Evolutionary conservation across 2,113 vertebrate genomes (phyloP).

Genomic region (Forbesichthys papilliferus): DNA sequence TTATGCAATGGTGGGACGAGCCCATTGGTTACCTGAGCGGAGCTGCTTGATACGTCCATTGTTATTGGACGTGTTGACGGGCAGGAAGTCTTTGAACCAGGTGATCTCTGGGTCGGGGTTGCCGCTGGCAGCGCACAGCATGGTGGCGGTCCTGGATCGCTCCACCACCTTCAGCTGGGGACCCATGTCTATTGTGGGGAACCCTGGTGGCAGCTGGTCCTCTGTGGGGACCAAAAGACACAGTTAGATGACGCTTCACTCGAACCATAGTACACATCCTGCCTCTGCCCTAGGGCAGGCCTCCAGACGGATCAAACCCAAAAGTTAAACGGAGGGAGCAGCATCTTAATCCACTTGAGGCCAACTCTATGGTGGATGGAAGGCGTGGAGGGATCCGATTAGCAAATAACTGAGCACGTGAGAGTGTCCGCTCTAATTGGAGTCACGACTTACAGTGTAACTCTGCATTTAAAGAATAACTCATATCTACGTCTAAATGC

Average conservation of each 20-base stretch:
- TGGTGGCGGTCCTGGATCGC: conserved; percentile 96
- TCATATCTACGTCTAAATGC: background rate
- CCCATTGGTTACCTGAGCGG: conserved; percentile 87
- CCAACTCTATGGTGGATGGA: conserved; percentile 22
- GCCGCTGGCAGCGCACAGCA: conserved; percentile 97
- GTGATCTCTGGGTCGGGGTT: conserved; percentile 98
- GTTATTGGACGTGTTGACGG: conserved; percentile 95
- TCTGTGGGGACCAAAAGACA: conserved; percentile 76
- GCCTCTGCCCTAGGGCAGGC: conserved; percentile 13
- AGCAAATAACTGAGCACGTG: conserved; percentile 33
- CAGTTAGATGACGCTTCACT: background rate
- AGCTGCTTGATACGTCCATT: conserved; percentile 97
- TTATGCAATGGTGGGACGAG: background rate
- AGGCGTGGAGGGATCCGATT: background rate
- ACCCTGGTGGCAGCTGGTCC: conserved; percentile 95
- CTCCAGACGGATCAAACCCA: conserved; percentile 23
- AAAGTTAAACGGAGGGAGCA: conserved; percentile 36
- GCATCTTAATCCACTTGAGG: conserved; percentile 45
- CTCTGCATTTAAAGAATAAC: no score
- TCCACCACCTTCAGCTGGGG: conserved; percentile 99
- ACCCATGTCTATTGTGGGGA: conserved; percentile 98
- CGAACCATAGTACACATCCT: conserved; percentile 36
- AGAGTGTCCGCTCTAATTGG: conserved; percentile 19
- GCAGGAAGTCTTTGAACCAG: conserved; percentile 99
- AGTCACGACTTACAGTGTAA: conserved; percentile 2